phyloP scores from a whole-genome alignment of 1,140 invertebrate species.

The Zaprionus gabonicus region DNA sequence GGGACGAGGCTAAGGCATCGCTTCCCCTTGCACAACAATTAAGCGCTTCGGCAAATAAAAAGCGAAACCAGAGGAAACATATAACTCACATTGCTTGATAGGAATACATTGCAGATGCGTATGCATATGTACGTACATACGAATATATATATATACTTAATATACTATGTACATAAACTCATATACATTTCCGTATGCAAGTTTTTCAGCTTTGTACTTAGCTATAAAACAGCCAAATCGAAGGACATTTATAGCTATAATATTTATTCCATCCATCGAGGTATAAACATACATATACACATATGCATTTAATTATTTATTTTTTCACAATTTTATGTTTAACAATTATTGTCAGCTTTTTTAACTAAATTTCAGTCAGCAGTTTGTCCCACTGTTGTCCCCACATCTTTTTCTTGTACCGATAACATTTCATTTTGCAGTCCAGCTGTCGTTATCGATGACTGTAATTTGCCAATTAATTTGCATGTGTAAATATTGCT shows the following conservation, averaged over 20 bases:
- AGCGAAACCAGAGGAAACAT: conserved; percentile 22
- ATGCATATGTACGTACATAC: neutral
- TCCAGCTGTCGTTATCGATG: conserved; percentile 12
- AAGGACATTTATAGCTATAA: neutral
- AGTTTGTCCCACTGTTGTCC: neutral
- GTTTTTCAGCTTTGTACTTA: neutral
- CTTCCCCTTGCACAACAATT: conserved; percentile 60
- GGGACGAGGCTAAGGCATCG: conserved; percentile 1
- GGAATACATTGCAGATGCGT: neutral
- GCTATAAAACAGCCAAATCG: neutral
- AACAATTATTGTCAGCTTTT: too few species aligned
- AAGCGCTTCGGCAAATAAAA: conserved; percentile 79
- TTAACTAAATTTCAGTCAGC: too few species aligned
- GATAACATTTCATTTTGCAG: conserved; percentile 7
- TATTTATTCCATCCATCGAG: too few species aligned
- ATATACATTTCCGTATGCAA: neutral
- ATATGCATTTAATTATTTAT: too few species aligned
- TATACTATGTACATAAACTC: neutral
- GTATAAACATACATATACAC: too few species aligned
- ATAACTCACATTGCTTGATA: conserved; percentile 1
- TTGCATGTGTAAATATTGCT: conserved; percentile 28
- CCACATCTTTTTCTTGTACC: neutral
- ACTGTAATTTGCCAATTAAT: conserved; percentile 33
- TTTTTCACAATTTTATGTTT: too few species aligned
- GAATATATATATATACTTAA: neutral